Conservation (phyloP, 1,140 invertebrate species). For the Drosophila tsacasi region DNA sequence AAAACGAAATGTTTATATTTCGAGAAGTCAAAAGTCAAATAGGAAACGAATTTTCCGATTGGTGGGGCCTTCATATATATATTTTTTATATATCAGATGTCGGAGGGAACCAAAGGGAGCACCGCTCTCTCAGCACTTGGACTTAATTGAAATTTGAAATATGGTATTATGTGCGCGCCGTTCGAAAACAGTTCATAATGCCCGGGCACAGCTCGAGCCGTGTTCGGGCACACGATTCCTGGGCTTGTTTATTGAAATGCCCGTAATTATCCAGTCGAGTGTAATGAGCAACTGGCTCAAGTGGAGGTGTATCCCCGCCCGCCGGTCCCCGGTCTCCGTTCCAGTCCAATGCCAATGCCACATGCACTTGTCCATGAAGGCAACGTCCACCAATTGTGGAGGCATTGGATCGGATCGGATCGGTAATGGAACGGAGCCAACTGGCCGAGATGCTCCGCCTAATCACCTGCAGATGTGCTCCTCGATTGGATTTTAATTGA, state of each 20-base stretch:
- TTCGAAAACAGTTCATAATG: conserved; percentile 82
- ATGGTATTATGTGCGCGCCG: conserved; percentile 81
- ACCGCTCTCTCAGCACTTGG: conserved; percentile 81
- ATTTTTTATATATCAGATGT: background rate
- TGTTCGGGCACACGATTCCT: conserved; percentile 54
- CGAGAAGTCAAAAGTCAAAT: conserved; percentile 81
- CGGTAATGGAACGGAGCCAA: conserved; percentile 17
- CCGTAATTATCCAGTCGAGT: conserved; percentile 74
- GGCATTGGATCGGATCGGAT: conserved; percentile 6
- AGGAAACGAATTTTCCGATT: conserved; percentile 64
- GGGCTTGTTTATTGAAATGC: conserved; percentile 77
- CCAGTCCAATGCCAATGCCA: conserved; percentile 45
- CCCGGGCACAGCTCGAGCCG: conserved; percentile 46
- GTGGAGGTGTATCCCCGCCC: conserved; percentile 44
- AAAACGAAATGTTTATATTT: conserved; percentile 82
- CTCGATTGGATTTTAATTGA: conserved; percentile 61
- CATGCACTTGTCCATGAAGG: conserved; percentile 60
- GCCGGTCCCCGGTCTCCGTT: background rate
- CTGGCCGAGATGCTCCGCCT: conserved; percentile 24
- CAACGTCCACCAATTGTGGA: conserved; percentile 29
- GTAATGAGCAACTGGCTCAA: conserved; percentile 80
- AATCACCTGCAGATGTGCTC: conserved; percentile 68
- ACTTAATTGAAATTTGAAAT: conserved; percentile 85
- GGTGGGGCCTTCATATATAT: conserved; percentile 12
- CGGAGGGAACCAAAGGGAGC: conserved; percentile 1